Evolutionary conservation across 2,888 invertebrate species (phyloP), one percentile per base, ranked within the genome.

Genomic region (Yponomeuta malinellus): DNA sequence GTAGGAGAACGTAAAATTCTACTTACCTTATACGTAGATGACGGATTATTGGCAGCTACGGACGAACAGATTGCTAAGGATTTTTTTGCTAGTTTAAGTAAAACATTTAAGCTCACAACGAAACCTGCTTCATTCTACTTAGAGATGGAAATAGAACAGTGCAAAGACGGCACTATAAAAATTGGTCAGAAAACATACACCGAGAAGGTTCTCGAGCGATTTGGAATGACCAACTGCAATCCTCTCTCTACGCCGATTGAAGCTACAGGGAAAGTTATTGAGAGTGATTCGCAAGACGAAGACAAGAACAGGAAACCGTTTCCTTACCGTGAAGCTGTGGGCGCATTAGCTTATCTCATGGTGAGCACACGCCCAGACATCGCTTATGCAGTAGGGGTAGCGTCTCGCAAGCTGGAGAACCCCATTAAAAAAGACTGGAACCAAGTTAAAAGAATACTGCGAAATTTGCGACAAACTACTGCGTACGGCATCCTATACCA

Each of bases 401-500:
- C 64, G 9, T 71, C 71, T 29, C 48, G 71, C 37, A 65, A n/a
- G 48, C 52, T 72, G 5, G 70, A 71, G 2, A 72, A 69, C 8
- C 72, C 73, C 3, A 48, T 63, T 4, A 33, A 1, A 15, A 10
- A 63, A 59, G 68, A 72, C 52, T 70, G 70, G 48, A 6, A 63
- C 2, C 33, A 67, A 70, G 72, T 72, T 5, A 73, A 72, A 68
- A 15, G 71, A 3, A 72, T 73, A 37, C 48, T 72, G 9, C 68
- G 71, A 23, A 70, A 71, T 69, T 15, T 71, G 2, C 68, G 68
- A 59, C 69, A 66, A 31, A 71, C 71, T 3, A 48, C 63, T n/a
- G 3, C 31, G 4, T 5, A 12, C 48, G 71, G 64, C n/a, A 48
- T 72, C 31, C 15, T 9, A 15, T 63, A 63, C 29, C 10, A 15